Evolutionary conservation across 92 coral and sea anemone genomes (phyloP), one percentile per base, ranked within the genome.

Genomic region (Porites divaricata): DNA sequence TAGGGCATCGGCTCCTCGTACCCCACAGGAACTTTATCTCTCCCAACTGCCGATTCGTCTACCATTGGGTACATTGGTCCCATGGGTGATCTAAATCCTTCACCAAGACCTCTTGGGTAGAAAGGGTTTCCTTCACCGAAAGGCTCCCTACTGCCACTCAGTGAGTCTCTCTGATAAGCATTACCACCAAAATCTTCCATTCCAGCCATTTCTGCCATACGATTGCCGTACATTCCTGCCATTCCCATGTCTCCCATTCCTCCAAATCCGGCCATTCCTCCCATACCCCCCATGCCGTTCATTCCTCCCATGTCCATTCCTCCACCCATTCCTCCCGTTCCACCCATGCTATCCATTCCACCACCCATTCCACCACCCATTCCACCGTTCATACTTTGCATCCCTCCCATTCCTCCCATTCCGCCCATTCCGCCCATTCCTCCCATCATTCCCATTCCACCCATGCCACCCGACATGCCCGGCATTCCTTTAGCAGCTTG

Each of bases 31-130:
- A 94, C 98, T 10, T 76, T 79, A 80, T 94, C 88, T 72, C 98
- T 79, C 2, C 95, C 93, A 50, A 92, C 95, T 23, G 95, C 95
- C 5, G 85, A 81, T 78, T 89, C 98, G 58, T 94, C 98, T 6
- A 89, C 61, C 92, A 84, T 89, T 16, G 90, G 73, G 12, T 86
- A 87, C 76, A 76, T 84, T 62, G 93, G 87, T 24, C 83, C 82
- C 20, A 84, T 78, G 25, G 93, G 87, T 20, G 70, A 92, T 71
- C 87, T 48, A 50, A 85, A 23, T 67, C 85, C 49, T 78, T 76
- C 61, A 71, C 81, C 66, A 67, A 90, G 59, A 72, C 92, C 78
- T 70, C 85, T 41, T 54, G 68, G 23, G 52, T 41, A 64, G 73
- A 75, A 75, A 50, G 79, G 79, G 52, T 57, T 80, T 1, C 54